Conservation (phyloP, 2,113 vertebrate species). For the Passer domesticus region DNA sequence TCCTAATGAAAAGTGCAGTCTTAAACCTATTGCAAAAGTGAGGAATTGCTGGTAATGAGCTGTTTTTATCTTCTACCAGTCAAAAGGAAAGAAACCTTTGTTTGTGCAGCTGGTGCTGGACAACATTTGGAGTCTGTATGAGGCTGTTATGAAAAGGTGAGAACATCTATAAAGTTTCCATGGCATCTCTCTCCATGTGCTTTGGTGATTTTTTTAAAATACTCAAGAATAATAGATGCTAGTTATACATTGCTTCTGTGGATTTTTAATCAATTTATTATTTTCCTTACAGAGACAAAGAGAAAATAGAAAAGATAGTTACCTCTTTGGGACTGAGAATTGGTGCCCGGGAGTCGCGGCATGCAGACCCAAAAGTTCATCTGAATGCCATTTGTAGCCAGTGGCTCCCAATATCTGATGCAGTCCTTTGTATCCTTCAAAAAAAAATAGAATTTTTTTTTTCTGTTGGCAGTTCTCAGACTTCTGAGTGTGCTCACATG, state of each 20-base stretch:
- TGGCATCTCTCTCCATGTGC: not conserved
- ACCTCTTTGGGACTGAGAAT: constrained; percentile 87
- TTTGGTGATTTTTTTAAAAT: not conserved
- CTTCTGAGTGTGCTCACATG: not conserved
- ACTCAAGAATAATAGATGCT: not conserved
- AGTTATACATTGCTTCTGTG: not conserved
- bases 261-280: fast-evolving
- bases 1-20: not conserved
- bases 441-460: not conserved
- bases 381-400: constrained; percentile 92
- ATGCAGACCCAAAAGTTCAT: constrained; percentile 92
- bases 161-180: not conserved
- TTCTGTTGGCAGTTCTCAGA: not conserved
- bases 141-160: constrained; percentile 92
- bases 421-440: constrained; percentile 92
- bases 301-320: constrained; percentile 93
- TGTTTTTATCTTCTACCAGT: constrained; percentile 71
- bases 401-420: constrained; percentile 91
- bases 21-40: not conserved
- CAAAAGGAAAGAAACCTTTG: constrained; percentile 93
- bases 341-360: constrained; percentile 83
- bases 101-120: constrained; percentile 97
- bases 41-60: not conserved
- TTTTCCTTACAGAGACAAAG: constrained; percentile 83
- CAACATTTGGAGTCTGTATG: constrained; percentile 97